phyloP scores from a whole-genome alignment of 2,797 vertebrate genomes.

The Chromobotia macracanthus region DNA sequence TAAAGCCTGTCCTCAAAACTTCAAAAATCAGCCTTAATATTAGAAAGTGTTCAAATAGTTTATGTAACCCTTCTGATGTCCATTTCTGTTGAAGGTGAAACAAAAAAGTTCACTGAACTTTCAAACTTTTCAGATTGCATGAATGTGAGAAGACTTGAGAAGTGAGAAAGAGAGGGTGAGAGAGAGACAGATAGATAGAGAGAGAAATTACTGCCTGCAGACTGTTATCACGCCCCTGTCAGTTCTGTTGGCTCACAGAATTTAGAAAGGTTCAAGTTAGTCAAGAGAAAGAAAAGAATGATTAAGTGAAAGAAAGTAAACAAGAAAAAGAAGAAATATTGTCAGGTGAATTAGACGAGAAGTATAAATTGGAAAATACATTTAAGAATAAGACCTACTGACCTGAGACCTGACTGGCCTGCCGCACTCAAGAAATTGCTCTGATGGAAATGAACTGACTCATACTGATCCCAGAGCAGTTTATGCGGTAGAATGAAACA shows the following conservation, averaged over 20 bases:
- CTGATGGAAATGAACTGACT: too few species aligned
- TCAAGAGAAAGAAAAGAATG: neutral
- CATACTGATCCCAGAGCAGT: too few species aligned
- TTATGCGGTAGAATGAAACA: neutral
- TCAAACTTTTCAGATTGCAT: constrained; percentile 10
- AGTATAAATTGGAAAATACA: neutral
- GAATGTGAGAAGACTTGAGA: neutral
- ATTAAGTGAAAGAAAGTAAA: neutral
- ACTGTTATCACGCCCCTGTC: constrained; percentile 35
- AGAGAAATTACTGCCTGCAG: constrained; percentile 28
- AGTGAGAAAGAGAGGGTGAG: neutral
- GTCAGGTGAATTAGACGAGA: neutral
- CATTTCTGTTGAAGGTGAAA: constrained; percentile 36
- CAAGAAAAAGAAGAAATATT: neutral
- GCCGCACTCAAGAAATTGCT: too few species aligned
- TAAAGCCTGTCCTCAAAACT: constrained; percentile 8
- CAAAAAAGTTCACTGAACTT: constrained; percentile 40
- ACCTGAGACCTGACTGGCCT: neutral
- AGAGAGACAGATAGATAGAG: neutral
- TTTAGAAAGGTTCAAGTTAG: constrained; percentile 11
- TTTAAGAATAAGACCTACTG: neutral
- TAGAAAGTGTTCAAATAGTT: neutral
- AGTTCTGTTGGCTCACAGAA: constrained; percentile 8
- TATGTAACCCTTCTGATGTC: neutral
- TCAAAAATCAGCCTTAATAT: constrained; percentile 6